Percentiles rank a stretch among this genome's conserved stretches.
Conservation (phyloP, 2,797 vertebrate species). For the Sebastes glaucus region DNA sequence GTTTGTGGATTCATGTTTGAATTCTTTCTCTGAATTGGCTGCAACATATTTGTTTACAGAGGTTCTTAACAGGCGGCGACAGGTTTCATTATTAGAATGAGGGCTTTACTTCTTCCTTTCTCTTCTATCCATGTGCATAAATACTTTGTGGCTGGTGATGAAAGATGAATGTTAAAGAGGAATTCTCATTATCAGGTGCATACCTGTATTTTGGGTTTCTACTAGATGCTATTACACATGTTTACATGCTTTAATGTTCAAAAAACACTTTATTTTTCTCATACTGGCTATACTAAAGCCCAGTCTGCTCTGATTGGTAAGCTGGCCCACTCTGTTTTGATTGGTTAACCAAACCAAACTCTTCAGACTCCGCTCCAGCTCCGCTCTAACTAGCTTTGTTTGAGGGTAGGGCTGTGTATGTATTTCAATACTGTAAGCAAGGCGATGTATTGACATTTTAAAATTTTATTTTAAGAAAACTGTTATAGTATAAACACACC, state of each 20-base stretch:
- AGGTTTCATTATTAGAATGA: constrained; percentile 29
- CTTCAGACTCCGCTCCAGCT: background rate
- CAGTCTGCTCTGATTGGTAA: background rate
- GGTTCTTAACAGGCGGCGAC: constrained; percentile 21
- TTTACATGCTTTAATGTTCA: too few species aligned
- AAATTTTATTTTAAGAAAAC: too few species aligned
- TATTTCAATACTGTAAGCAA: too few species aligned
- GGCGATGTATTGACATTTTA: too few species aligned
- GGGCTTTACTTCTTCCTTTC: constrained; percentile 11
- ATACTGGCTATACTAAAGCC: background rate
- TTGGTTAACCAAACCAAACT: background rate
- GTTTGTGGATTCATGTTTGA: constrained; percentile 7
- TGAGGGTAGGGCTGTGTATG: too few species aligned
- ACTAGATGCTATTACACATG: too few species aligned
- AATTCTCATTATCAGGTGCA: background rate
- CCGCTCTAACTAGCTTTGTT: background rate
- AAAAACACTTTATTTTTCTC: too few species aligned
- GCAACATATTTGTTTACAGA: constrained; percentile 31
- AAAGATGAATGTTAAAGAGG: constrained; percentile 16
- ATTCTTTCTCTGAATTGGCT: constrained; percentile 16
- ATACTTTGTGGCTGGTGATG: constrained; percentile 28
- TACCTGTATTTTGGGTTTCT: background rate
- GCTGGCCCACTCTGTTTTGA: background rate
- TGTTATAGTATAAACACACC: too few species aligned
- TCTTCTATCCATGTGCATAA: constrained; percentile 2